Base-by-base conservation (phyloP, 2,888 invertebrate genomes). In the Eurytoma adleriae region DNA sequence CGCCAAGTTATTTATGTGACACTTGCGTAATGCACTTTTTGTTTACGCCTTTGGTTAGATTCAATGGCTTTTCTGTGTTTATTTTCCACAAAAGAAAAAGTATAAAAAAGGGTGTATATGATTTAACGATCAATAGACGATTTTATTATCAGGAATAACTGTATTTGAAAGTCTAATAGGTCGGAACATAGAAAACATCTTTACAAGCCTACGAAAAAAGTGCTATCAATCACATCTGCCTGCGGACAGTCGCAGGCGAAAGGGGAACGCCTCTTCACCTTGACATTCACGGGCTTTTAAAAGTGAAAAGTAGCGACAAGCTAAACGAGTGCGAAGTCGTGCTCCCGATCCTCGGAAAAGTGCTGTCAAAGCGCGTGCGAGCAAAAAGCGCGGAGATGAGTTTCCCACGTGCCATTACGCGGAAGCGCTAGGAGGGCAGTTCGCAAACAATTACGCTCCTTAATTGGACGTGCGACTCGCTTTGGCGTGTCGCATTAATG, bases 391-490 rank as follows among this genome's bases (percentile, higher is more conserved):
- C 24, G 40, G 1, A 27, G 57, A 62, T 18, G 20, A 71, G 57
- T 69, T 74, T 74, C 79, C 75, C 80, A 69, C 66, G 70, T 74
- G 67, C 4, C 2, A 18, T 66, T 54, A 78, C 62, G 67, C 70
- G 71, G 70, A 81, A 78, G 71, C 56, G 3, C 13, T 18, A 18
- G 13, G 5, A 24, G 12, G 12, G 62, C 50, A 16, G 70, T 57
- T 77, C 20, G 70, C 77, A 30, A 80, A 73, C 75, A 78, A 81
- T 81, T 81, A 71, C 52, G 54, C 56, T 16, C 16, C 59, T 70
- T 77, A 82, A 82, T 77, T 82, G 82, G 73, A 73, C 82, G 81
- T 79, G 81, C 79, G 81, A 82, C 68, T 64, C 67, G n/a, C 67
- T 40, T 13, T 20, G 14, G 14, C 56, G 4, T 56, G n/a, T 20